A percentile compares a stretch with the other conserved stretches of the same genome.
phyloP scores from a whole-genome alignment of 1,140 invertebrate genomes.

The Nasonia longicornis region DNA sequence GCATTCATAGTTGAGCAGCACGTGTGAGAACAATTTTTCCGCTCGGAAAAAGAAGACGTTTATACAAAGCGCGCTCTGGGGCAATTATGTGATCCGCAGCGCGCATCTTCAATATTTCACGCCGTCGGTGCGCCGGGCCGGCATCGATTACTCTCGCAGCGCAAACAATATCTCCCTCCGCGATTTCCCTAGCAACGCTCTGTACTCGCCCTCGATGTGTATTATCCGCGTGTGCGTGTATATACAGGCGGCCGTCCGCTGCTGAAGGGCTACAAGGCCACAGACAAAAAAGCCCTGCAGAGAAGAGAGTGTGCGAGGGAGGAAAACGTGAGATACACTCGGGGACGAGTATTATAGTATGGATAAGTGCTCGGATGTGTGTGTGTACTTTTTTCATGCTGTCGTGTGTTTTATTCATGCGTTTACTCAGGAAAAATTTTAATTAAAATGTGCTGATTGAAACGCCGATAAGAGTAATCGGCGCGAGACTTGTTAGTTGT shows the following conservation, averaged over 20 bases:
- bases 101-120: conserved; percentile 1
- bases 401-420: too few relatives aligned
- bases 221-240: background rate
- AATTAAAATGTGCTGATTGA: too few relatives aligned
- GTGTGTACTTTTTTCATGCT: background rate
- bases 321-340: conserved; percentile 6
- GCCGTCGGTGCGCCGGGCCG: too few relatives aligned
- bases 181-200: conserved; percentile 1
- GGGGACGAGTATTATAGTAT: background rate
- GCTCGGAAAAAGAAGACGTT: background rate
- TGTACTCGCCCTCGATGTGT: background rate
- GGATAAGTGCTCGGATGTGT: background rate
- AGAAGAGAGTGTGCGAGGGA: background rate
- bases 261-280: background rate
- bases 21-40: background rate
- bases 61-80: background rate
- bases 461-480: too few relatives aligned
- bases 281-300: background rate
- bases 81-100: background rate
- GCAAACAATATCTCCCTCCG: conserved; percentile 10
- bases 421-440: too few relatives aligned
- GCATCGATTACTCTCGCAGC: background rate
- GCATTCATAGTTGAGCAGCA: background rate
- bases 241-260: background rate
- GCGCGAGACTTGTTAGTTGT: too few relatives aligned